These are phyloP conservation scores for Epizoanthus ramosus DNA, from an alignment of 92 coral and sea anemone genomes.

Conservation along the genomic window DNA sequence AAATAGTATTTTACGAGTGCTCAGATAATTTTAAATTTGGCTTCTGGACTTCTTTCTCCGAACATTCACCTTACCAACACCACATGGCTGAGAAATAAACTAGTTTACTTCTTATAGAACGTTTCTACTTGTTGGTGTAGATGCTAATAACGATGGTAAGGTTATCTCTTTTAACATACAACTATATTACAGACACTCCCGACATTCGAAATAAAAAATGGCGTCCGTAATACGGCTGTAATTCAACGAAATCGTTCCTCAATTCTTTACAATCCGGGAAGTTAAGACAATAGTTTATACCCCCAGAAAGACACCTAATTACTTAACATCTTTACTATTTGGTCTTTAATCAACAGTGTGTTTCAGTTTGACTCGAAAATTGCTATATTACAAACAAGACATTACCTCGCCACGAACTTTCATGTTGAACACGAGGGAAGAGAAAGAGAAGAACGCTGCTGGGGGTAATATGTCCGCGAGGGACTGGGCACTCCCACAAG, in stretches of 20 bases:
- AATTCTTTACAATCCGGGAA: neutral
- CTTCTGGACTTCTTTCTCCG: neutral
- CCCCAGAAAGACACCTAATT: neutral
- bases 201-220: neutral
- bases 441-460: conserved; percentile 74
- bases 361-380: conserved; percentile 6
- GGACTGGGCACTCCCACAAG: conserved; percentile 36
- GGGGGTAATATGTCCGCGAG: conserved; percentile 76
- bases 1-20: too few species aligned
- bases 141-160: too few species aligned
- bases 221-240: neutral
- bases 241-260: neutral
- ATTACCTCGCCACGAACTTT: conserved; percentile 98
- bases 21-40: too few species aligned
- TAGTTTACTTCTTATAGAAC: neutral
- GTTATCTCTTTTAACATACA: too few species aligned
- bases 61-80: neutral
- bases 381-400: neutral
- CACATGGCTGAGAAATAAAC: neutral
- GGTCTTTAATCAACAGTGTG: neutral
- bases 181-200: neutral
- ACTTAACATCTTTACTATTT: neutral
- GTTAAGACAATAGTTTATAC: neutral
- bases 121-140: too few species aligned
- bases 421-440: conserved; percentile 98